Percentiles rank a stretch among this genome's conserved stretches.
These are phyloP conservation scores for Tribolium madens DNA, from an alignment of 1,140 invertebrate genomes.

Conservation along the genomic window DNA sequence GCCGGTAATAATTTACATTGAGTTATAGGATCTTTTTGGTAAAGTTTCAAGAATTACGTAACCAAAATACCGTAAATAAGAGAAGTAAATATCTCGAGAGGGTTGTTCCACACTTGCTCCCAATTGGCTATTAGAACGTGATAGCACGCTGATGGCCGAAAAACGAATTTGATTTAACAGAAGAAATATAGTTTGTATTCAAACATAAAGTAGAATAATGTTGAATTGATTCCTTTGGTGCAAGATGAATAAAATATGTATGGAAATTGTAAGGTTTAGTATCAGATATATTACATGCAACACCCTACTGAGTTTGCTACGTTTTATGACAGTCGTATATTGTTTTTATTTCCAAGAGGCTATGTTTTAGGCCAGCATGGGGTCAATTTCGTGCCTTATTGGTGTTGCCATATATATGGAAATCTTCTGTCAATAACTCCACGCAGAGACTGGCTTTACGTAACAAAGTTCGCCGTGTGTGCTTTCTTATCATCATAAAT, in stretches of 20 bases:
- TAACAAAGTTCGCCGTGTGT: slow-evolving; percentile 3
- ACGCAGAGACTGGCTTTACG: too few species aligned
- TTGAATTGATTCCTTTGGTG: slow-evolving; percentile 34
- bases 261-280: slow-evolving; percentile 36
- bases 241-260: slow-evolving; percentile 40
- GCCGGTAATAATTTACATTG: slow-evolving; percentile 6
- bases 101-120: slow-evolving; percentile 7
- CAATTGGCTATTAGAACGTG: slow-evolving; percentile 17
- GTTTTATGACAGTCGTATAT: slow-evolving; percentile 39
- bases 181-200: slow-evolving; percentile 26
- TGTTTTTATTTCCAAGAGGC: slow-evolving; percentile 41
- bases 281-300: slow-evolving; percentile 44
- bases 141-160: slow-evolving; percentile 3
- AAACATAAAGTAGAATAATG: slow-evolving; percentile 21
- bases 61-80: slow-evolving; percentile 23
- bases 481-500: slow-evolving; percentile 30
- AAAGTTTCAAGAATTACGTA: slow-evolving; percentile 12
- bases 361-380: slow-evolving; percentile 41
- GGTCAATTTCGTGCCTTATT: slow-evolving; percentile 42
- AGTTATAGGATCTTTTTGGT: neutral
- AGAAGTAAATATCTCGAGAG: slow-evolving; percentile 17
- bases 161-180: slow-evolving; percentile 6
- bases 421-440: slow-evolving; percentile 42
- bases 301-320: slow-evolving; percentile 31
- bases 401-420: slow-evolving; percentile 33